These are phyloP conservation scores for Choloepus didactylus DNA, from an alignment of 2,797 vertebrate species.

Conservation along the genomic window DNA sequence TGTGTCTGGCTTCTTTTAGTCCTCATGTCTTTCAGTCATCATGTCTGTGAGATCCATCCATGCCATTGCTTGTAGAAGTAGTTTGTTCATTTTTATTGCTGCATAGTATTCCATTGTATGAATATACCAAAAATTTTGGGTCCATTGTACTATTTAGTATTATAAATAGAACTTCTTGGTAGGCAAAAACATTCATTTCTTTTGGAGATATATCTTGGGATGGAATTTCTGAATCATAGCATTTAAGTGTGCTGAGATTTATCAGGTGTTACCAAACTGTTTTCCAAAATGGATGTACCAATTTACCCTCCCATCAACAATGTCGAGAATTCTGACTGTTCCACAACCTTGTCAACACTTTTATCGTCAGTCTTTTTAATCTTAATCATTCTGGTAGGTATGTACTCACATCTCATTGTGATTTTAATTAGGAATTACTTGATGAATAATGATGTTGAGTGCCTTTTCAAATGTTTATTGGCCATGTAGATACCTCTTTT, in stretches of 20 bases:
- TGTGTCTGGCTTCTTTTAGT: background rate
- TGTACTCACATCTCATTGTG: no score
- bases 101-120: background rate
- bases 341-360: background rate
- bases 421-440: no score
- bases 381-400: no score
- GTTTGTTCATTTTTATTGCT: background rate
- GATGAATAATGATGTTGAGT: no score
- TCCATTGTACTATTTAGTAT: background rate
- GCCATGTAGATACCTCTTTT: background rate
- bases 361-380: background rate
- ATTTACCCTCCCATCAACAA: background rate
- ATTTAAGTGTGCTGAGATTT: background rate
- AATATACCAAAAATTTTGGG: background rate
- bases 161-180: background rate
- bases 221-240: background rate
- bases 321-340: background rate
- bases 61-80: background rate
- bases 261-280: background rate
- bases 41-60: background rate
- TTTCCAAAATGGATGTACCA: background rate
- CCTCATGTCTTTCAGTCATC: background rate
- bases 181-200: background rate
- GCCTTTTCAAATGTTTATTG: background rate
- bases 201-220: background rate